These are phyloP conservation scores for Babyrousa celebensis DNA, from an alignment of 2,797 vertebrate species.

Conservation along the genomic window DNA sequence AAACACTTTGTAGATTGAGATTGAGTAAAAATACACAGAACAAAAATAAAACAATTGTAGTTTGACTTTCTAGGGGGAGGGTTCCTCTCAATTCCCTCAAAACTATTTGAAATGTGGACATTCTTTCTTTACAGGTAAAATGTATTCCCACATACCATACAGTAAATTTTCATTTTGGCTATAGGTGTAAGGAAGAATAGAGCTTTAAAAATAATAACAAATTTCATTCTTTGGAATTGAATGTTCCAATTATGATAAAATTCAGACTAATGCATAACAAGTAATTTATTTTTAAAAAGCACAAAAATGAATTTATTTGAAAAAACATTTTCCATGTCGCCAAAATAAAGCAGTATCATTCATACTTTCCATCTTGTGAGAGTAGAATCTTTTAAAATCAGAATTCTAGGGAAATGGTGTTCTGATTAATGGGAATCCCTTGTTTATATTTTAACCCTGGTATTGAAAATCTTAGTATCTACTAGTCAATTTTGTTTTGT, in stretches of 20 bases:
- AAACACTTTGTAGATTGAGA: slow-evolving; percentile 28
- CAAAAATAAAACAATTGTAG: background rate
- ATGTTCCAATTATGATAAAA: slow-evolving; percentile 76
- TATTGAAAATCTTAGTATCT: background rate
- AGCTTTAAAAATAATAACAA: slow-evolving; percentile 70
- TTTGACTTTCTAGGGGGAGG: slow-evolving; percentile 29
- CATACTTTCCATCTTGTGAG: slow-evolving; percentile 47
- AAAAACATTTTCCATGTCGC: slow-evolving; percentile 70
- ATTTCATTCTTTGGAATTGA: slow-evolving; percentile 62
- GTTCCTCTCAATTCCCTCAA: background rate
- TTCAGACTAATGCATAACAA: slow-evolving; percentile 69
- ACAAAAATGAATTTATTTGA: slow-evolving; percentile 82
- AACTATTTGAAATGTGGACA: background rate
- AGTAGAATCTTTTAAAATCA: slow-evolving; percentile 23
- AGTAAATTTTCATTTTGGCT: slow-evolving; percentile 63
- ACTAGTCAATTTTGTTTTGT: background rate
- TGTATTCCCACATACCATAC: background rate
- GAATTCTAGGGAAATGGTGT: slow-evolving; percentile 24
- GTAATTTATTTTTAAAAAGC: slow-evolving; percentile 76
- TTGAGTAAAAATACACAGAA: background rate
- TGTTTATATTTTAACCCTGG: slow-evolving; percentile 32
- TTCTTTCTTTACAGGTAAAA: slow-evolving; percentile 60
- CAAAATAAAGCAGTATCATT: slow-evolving; percentile 72
- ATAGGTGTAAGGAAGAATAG: slow-evolving; percentile 19
- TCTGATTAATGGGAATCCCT: slow-evolving; percentile 15